Conservation (phyloP, 2,113 vertebrate species). For the Chionomys nivalis region DNA sequence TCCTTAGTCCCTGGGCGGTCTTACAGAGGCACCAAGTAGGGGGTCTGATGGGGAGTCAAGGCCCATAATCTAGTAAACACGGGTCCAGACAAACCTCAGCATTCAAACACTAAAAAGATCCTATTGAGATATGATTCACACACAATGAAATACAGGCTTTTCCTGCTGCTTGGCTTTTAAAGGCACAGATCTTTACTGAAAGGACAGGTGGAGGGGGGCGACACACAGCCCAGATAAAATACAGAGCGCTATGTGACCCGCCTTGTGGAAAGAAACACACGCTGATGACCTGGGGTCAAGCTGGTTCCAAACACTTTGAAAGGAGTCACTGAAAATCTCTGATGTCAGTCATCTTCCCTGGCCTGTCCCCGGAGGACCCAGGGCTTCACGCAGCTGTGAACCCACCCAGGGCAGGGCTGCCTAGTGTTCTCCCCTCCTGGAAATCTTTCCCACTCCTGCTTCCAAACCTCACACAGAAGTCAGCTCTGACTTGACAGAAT, state of each 20-base stretch:
- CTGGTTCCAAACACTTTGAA: not conserved
- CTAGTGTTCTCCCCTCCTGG: not conserved
- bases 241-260: not conserved
- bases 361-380: not conserved
- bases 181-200: not conserved
- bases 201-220: not conserved
- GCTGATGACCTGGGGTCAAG: not conserved
- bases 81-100: not conserved
- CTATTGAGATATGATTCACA: not conserved
- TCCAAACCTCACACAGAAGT: not conserved
- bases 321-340: not conserved
- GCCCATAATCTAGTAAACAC: not conserved
- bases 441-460: not conserved
- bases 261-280: not conserved
- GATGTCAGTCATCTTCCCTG: not conserved
- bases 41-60: not conserved
- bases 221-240: not conserved
- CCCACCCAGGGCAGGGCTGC: no score
- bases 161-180: not conserved
- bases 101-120: not conserved
- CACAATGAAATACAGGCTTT: not conserved
- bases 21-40: not conserved
- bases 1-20: not conserved
- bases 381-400: not conserved
- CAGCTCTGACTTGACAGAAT: not conserved